Base-by-base conservation (phyloP, 1,140 invertebrate species). In the Batillaria attramentaria region DNA sequence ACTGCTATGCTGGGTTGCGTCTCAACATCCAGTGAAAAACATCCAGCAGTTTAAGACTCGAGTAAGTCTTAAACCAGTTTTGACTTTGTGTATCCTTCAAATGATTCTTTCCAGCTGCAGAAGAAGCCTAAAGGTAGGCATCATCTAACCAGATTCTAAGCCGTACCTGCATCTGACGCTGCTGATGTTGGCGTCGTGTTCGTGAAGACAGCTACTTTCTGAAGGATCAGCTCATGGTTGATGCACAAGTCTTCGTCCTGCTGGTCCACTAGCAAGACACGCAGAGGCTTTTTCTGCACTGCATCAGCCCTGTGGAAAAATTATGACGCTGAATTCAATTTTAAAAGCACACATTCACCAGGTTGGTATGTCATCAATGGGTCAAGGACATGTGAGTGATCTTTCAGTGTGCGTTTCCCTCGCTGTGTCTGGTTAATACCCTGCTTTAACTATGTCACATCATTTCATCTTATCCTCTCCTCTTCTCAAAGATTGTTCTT, bases 141-240 rank as follows among this genome's bases (percentile, higher is more conserved):
- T n/a, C n/a, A n/a, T n/a, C n/a, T n/a, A n/a, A n/a, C n/a, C n/a
- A n/a, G n/a, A n/a, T n/a, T n/a, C n/a, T n/a, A n/a, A n/a, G n/a
- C n/a, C n/a, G n/a, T n/a, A n/a, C n/a, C n/a, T n/a, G n/a, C n/a
- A n/a, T n/a, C n/a, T n/a, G n/a, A n/a, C n/a, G n/a, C 69, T 16
- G 41, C 28, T 72, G 57, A 42, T 69, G 66, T 13, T 18, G 31
- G 35, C 28, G 42, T n/a, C 31, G 42, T 0, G 54, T 16, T 5
- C 16, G 4, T 39, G 20, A 31, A 1, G 20, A n/a, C 65, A 35
- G 84, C 84, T 10, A 77, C 42, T 20, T 79, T 79, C 10, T 72
- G 78, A 33, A 74, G 39, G 28, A 85, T 81, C 0, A 85, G 72
- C 24, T 85, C 84, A 42, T 84, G 78, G 70, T 85, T 85, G 50